Evolutionary conservation across 2,797 vertebrate genomes (phyloP).

Genomic region (Parauchenoglanis punctatus): DNA sequence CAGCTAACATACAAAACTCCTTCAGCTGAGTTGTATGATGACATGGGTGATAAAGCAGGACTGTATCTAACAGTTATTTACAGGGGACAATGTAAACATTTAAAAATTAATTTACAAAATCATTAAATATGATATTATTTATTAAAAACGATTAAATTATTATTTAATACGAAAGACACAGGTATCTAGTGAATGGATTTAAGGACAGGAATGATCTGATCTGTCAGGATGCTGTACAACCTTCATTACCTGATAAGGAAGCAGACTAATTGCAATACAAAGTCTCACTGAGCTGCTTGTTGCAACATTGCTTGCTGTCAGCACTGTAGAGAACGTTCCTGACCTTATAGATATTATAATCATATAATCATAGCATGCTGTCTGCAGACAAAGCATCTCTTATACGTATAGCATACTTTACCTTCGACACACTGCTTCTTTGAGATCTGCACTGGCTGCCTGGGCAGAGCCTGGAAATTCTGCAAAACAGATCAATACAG

Average conservation of each 20-base stretch:
- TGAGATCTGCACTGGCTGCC: slow-evolving; percentile 81
- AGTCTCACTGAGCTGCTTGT: not conserved
- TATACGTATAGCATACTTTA: slow-evolving; percentile 55
- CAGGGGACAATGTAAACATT: not conserved
- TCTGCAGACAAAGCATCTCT: not conserved
- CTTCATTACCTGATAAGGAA: too few relatives aligned
- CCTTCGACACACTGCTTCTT: slow-evolving; percentile 78
- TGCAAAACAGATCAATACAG: slow-evolving; percentile 62
- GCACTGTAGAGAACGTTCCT: not conserved
- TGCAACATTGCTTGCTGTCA: not conserved
- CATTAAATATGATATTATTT: not conserved
- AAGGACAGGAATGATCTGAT: not conserved
- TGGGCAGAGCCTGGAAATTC: slow-evolving; percentile 94
- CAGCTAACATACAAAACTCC: not conserved
- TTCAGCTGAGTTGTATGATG: not conserved
- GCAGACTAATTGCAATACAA: not conserved
- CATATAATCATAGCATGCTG: not conserved
- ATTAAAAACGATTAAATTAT: too few relatives aligned
- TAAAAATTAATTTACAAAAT: not conserved
- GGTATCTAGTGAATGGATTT: not conserved
- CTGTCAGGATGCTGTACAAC: not conserved
- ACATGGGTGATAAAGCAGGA: not conserved
- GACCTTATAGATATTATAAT: not conserved
- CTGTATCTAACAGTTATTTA: not conserved
- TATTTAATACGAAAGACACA: not conserved